A percentile compares a stretch with the other conserved stretches of the same genome.
phyloP scores from a whole-genome alignment of 2,888 invertebrate species.

The Gnatocerus cornutus region DNA sequence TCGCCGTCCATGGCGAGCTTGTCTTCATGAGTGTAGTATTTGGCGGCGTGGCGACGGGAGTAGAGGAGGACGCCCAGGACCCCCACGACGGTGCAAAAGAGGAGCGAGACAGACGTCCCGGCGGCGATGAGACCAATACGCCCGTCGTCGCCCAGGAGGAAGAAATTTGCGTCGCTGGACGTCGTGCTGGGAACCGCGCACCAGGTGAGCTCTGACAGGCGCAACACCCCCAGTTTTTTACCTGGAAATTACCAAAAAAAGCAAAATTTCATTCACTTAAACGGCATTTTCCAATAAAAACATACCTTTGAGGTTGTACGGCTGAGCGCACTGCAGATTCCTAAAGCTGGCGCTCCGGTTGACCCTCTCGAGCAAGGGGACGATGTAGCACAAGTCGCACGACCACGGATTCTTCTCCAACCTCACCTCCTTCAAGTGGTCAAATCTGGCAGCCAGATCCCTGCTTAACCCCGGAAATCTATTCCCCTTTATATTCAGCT shows the following conservation, averaged over 20 bases:
- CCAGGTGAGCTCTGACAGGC: conserved; percentile 70
- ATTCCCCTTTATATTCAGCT: conserved; percentile 83
- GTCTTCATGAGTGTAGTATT: conserved; percentile 88
- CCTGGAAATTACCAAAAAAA: conserved; percentile 6
- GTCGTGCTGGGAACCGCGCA: conserved; percentile 74
- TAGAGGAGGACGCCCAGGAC: conserved; percentile 76
- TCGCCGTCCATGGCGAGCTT: conserved; percentile 71
- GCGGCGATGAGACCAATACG: conserved; percentile 73
- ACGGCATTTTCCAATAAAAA: no score
- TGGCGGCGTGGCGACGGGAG: conserved; percentile 82
- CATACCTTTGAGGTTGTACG: conserved; percentile 68
- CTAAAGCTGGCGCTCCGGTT: conserved; percentile 73
- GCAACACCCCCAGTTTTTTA: conserved; percentile 68
- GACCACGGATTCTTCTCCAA: conserved; percentile 79
- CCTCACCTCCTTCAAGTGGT: conserved; percentile 63
- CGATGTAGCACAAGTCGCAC: conserved; percentile 80
- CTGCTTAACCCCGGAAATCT: conserved; percentile 78
- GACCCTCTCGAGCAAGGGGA: conserved; percentile 75
- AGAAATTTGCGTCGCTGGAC: conserved; percentile 72
- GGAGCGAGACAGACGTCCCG: conserved; percentile 74
- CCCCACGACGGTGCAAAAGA: conserved; percentile 70
- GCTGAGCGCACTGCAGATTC: conserved; percentile 75
- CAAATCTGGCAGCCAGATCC: conserved; percentile 69
- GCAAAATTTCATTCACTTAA: no score
- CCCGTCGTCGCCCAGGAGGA: conserved; percentile 73